phyloP scores from a whole-genome alignment of 2,797 vertebrate species.

The Dromococcyx pavoninus region DNA sequence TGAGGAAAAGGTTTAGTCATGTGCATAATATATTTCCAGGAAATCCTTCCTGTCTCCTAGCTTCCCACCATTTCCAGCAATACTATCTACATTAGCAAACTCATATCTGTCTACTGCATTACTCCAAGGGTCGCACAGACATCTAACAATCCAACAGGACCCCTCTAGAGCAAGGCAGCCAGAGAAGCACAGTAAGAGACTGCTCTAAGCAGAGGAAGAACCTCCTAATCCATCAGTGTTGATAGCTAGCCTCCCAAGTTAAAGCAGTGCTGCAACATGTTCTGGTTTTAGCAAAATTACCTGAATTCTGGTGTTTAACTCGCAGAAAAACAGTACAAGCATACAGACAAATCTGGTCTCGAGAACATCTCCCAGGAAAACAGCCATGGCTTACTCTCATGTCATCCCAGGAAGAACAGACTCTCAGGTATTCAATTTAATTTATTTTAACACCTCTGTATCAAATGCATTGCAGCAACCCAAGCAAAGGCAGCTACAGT shows the following conservation, averaged over 20 bases:
- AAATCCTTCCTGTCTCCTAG: background rate
- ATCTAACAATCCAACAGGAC: background rate
- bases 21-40: background rate
- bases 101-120: background rate
- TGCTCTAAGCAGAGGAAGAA: background rate
- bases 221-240: background rate
- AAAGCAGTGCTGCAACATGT: background rate
- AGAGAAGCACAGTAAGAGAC: background rate
- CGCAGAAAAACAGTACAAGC: constrained; percentile 4
- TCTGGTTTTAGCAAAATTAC: background rate
- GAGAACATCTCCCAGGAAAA: background rate
- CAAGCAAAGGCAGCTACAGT: background rate
- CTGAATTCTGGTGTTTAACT: background rate
- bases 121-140: background rate
- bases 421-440: background rate
- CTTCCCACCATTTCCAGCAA: background rate
- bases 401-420: background rate
- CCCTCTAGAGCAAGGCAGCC: background rate
- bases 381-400: background rate
- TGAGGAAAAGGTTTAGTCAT: background rate
- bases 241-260: background rate
- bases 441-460: background rate
- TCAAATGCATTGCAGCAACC: background rate
- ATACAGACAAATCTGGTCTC: background rate
- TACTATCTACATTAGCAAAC: background rate